Evolutionary conservation across 2,113 vertebrate genomes (phyloP), one percentile per base, ranked within the genome.

Genomic region (Thunnus thynnus): DNA sequence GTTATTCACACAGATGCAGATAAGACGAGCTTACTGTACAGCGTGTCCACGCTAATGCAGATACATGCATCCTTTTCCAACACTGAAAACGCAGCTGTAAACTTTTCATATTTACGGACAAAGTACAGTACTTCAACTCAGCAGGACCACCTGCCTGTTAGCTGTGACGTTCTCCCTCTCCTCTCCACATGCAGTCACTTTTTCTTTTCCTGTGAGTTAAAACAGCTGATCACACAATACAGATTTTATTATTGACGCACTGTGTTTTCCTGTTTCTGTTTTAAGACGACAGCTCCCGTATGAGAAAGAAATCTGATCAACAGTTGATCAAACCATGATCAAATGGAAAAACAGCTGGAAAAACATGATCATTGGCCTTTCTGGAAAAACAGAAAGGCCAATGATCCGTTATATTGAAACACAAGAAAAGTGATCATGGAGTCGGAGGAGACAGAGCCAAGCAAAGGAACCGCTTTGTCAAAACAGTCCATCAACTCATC

Each of bases 1-100:
- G 13, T 25, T 58, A 41, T 67, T 60, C 56, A 63, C 52, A 65
- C 32, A 72, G 27, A 41, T 62, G 30, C 25, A 25, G 60, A 58
- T n/a, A 11, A 69, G 46, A 58, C 30, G n/a, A 18, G 18, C 3
- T 22, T 51, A 27, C 46, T 66, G 65, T n/a, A 61, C 54, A 62
- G 27, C 9, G 41, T 11, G 41, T 18, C 9, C 30, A 32, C 3
- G 5, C 12, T 57, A 11, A 55, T 13, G 36, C 44, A 54, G 46
- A 61, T 4, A 44, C 13, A 46, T 2, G 9, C 44, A 8, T 48
- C 7, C 50, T 30, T 54, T 54, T 30, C 50, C 48, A 20, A 5
- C 11, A 10, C 16, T 61, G 57, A 54, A 30, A 52, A 17, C 10
- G 11, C 13, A 65, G 65, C 30, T 2, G 10, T n/a, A 51, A 17